Evolutionary conservation across 2,888 invertebrate genomes (phyloP), one percentile per base, ranked within the genome.

Genomic region (Timema cristinae): DNA sequence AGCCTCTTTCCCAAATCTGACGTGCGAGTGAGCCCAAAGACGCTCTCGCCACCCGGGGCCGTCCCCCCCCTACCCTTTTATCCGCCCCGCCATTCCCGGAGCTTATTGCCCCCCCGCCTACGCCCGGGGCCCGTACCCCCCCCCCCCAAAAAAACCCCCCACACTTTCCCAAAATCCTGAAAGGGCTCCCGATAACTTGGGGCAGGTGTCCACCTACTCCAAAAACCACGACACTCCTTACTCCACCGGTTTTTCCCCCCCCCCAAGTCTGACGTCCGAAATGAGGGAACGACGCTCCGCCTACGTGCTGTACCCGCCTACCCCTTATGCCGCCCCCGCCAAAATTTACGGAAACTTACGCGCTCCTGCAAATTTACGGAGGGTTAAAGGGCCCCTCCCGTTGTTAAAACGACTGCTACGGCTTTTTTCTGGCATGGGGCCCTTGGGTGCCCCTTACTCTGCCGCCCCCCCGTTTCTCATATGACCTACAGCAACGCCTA

Each of bases 201-300:
- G 90, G 75, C 81, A 82, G 75, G 85, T 89, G 73, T 89, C 91
- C 15, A 89, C 90, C 67, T 89, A 88, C 82, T 85, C 87, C 16
- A 91, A 90, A 80, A 86, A 89, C 74, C 86, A 90, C 77, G 89
- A 89, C 81, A 91, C 91, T 4, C 90, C 91, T 9, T 91, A 86
- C 84, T 90, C 90, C 68, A 90, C 89, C 79, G 89, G n/a, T n/a
- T n/a, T n/a, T n/a, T n/a, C n/a, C n/a, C n/a, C n/a, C n/a, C 89
- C 63, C 87, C 89, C 78, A 90, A 90, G 79, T 83, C 89, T 47
- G 90, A 90, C 78, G 86, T 90, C 50, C 87, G 90, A n/a, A 15
- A 88, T 90, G 47, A 76, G n/a, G 75, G 71, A 76, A 76, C 70
- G 76, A 77, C 72, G 73, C 72, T 52, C 59, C 69, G 71, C 71